These are phyloP conservation scores for Hemicrepidius hirtus DNA, from an alignment of 2,888 invertebrate genomes.

Conservation along the genomic window DNA sequence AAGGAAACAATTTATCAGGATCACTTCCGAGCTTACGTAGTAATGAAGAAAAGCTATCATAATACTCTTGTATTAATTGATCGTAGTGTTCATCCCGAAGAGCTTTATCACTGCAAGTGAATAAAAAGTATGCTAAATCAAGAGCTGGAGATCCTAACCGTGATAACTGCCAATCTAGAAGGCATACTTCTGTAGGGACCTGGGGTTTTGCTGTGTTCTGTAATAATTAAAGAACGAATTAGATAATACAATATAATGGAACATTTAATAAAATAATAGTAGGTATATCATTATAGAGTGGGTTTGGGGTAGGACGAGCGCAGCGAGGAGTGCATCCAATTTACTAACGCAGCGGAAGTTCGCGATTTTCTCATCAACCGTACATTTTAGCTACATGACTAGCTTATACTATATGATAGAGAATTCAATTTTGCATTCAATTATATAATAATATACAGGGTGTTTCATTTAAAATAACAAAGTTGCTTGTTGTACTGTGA, in stretches of 20 bases:
- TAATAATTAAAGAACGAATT: conserved; percentile 13
- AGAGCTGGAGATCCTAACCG: conserved; percentile 57
- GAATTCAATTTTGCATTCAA: too few species aligned
- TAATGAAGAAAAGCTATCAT: conserved; percentile 59
- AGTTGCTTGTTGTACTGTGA: too few species aligned
- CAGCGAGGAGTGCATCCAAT: too few species aligned
- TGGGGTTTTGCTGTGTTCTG: conserved; percentile 32
- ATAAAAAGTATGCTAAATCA: conserved; percentile 65
- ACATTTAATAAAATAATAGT: too few species aligned
- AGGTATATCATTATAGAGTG: too few species aligned
- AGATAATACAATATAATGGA: neutral
- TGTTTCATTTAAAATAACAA: too few species aligned
- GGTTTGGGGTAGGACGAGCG: too few species aligned
- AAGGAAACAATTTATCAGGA: conserved; percentile 61
- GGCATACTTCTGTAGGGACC: conserved; percentile 36
- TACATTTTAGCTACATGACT: too few species aligned
- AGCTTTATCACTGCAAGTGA: conserved; percentile 62
- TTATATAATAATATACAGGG: too few species aligned
- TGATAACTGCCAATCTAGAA: conserved; percentile 59
- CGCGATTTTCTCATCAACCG: too few species aligned
- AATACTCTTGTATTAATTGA: conserved; percentile 62
- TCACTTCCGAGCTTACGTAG: conserved; percentile 60
- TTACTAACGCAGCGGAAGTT: too few species aligned
- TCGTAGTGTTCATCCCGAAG: conserved; percentile 61
- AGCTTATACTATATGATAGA: too few species aligned